A percentile compares a stretch with the other conserved stretches of the same genome.
phyloP scores from a whole-genome alignment of 2,888 invertebrate species.

The Apotomis betuletana region DNA sequence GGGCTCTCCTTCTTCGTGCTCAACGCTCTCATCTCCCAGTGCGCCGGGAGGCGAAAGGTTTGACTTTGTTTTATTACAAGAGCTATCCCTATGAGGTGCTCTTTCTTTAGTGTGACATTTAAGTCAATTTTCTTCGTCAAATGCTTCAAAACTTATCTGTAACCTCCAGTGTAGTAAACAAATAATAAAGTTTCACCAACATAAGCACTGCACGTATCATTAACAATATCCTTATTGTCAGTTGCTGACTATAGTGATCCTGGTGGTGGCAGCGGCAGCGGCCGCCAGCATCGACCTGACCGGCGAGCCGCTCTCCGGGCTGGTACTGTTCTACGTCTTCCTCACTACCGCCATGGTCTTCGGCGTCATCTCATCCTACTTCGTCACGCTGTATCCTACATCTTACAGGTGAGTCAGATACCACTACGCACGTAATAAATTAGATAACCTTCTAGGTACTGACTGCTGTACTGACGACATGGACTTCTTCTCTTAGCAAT shows the following conservation, averaged over 20 bases:
- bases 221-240: constrained; percentile 43
- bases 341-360: constrained; percentile 74
- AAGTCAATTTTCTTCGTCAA: too few relatives aligned
- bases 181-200: too few relatives aligned
- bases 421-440: not conserved
- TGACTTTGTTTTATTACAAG: too few relatives aligned
- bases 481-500: too few relatives aligned
- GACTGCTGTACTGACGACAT: too few relatives aligned
- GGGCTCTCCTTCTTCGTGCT: constrained; percentile 72
- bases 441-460: too few relatives aligned
- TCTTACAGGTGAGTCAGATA: constrained; percentile 64
- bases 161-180: too few relatives aligned
- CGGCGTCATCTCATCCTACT: constrained; percentile 73
- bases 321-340: constrained; percentile 70
- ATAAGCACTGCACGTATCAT: too few relatives aligned
- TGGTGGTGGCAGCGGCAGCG: constrained; percentile 65
- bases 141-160: too few relatives aligned
- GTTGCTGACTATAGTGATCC: constrained; percentile 64
- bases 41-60: constrained; percentile 69
- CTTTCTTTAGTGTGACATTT: not conserved
- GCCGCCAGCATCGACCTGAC: constrained; percentile 63
- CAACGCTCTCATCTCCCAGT: constrained; percentile 71
- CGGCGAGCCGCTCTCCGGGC: constrained; percentile 69
- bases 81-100: not conserved
- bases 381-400: constrained; percentile 73